Conservation (phyloP, 1,140 invertebrate species). For the Hetaerina americana region DNA sequence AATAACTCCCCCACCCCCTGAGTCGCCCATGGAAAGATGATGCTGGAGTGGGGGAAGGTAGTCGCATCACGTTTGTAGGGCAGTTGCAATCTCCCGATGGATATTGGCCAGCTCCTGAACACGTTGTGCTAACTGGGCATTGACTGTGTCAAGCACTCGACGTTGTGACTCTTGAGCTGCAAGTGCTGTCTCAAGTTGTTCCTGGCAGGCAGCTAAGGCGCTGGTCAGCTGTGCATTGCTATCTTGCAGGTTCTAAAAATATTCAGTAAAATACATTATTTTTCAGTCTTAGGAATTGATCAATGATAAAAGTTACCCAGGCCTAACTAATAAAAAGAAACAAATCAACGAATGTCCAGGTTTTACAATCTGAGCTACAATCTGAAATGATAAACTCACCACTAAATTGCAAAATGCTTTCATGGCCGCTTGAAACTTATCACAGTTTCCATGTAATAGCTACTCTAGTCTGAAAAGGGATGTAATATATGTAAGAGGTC, state of each 20-base stretch:
- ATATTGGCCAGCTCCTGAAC: conserved; percentile 75
- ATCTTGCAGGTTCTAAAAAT: conserved; percentile 44
- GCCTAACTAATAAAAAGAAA: too few relatives aligned
- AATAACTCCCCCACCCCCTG: not conserved
- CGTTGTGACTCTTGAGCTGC: conserved; percentile 71
- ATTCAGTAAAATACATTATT: not conserved
- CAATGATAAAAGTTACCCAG: too few relatives aligned
- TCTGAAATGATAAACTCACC: too few relatives aligned
- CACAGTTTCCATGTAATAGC: too few relatives aligned
- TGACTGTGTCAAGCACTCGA: conserved; percentile 70
- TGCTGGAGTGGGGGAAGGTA: not conserved
- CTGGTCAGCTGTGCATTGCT: conserved; percentile 59
- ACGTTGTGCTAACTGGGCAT: conserved; percentile 65
- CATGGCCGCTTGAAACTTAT: too few relatives aligned
- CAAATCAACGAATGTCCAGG: too few relatives aligned
- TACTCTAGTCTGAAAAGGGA: too few relatives aligned
- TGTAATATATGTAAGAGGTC: too few relatives aligned
- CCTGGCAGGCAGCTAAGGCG: conserved; percentile 60
- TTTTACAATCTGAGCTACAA: too few relatives aligned
- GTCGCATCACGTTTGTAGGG: conserved; percentile 54
- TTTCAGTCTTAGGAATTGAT: too few relatives aligned
- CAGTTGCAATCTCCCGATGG: conserved; percentile 68
- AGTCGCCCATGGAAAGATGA: not conserved
- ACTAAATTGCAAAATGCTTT: too few relatives aligned
- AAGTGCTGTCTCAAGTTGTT: conserved; percentile 67